Evolutionary conservation across 2,888 invertebrate genomes (phyloP), one percentile per base, ranked within the genome.

Genomic region (Actias luna): DNA sequence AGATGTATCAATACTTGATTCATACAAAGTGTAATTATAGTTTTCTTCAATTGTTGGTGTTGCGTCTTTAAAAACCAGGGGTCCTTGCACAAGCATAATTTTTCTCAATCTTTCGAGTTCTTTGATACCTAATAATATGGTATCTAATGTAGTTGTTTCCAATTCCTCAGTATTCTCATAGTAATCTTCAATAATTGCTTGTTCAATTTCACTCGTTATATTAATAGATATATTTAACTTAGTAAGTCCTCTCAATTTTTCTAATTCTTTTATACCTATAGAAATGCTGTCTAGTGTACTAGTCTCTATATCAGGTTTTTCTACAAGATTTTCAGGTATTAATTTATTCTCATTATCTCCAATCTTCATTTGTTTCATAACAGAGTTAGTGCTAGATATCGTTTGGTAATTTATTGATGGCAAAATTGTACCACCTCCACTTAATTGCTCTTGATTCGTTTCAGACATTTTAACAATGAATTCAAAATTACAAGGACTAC

Each of bases 401-500:
- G 31, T 31, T 25, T 31, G 29, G 16, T 31, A 31, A 42, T 16
- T 46, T 31, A 31, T 8, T 33, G 25, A 58, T 31, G 61, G 61
- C 8, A 42, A 57, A 14, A 42, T 58, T n/a, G 31, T 10, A 42
- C 39, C 25, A 42, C 22, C 42, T 25, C 42, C 12, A 8, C n/a
- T 29, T 55, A 58, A 31, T 31, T 8, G 8, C 18, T 42, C 42
- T 31, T 42, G n/a, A 10, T 62, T n/a, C 12, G 42, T 42, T 22
- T 12, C 31, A 16, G 33, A 18, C 36, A 62, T 31, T n/a, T 59
- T 58, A 22, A 74, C 59, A 58, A 67, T 69, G 10, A 76, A 36
- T 46, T 76, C 70, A 64, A 79, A 70, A 65, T 80, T 74, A 65
- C 88, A 88, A 12, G 84, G 83, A 36, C 80, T 77, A 68, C 92